Conservation (phyloP, 2,888 invertebrate species). For the Tiliacea aurago region DNA sequence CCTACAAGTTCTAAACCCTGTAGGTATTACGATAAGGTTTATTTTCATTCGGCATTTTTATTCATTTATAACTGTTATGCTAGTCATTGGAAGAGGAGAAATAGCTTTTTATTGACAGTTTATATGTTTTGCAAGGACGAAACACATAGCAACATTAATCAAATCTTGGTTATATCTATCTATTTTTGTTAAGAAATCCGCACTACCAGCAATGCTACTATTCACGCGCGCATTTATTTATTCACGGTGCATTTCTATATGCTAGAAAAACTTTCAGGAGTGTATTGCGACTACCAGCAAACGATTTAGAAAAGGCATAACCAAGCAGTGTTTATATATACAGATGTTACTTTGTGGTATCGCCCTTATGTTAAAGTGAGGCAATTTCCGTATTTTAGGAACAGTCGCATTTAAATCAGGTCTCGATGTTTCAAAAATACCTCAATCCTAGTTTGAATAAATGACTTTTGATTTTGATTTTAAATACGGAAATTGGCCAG, state of each 20-base stretch:
- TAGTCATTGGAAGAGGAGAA: not conserved
- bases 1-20: slow-evolving; percentile 24
- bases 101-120: not conserved
- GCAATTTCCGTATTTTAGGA: not conserved
- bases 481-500: not conserved
- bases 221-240: slow-evolving; percentile 7
- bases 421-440: not conserved
- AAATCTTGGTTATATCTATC: not conserved
- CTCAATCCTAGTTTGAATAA: too few species aligned
- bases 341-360: slow-evolving; percentile 8
- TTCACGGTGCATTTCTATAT: slow-evolving; percentile 27
- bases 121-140: not conserved
- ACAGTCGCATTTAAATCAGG: not conserved
- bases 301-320: slow-evolving; percentile 3
- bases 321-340: not conserved
- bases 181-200: not conserved
- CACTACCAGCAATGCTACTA: not conserved
- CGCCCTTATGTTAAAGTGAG: not conserved
- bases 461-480: too few species aligned
- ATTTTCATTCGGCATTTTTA: slow-evolving; percentile 13
- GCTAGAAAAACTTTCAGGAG: slow-evolving; percentile 6
- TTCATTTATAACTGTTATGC: not conserved
- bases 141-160: slow-evolving; percentile 24
- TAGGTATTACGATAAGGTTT: not conserved
- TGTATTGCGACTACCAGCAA: slow-evolving; percentile 10